Conservation (phyloP, 2,888 invertebrate species). For the Lysandra bellargus region DNA sequence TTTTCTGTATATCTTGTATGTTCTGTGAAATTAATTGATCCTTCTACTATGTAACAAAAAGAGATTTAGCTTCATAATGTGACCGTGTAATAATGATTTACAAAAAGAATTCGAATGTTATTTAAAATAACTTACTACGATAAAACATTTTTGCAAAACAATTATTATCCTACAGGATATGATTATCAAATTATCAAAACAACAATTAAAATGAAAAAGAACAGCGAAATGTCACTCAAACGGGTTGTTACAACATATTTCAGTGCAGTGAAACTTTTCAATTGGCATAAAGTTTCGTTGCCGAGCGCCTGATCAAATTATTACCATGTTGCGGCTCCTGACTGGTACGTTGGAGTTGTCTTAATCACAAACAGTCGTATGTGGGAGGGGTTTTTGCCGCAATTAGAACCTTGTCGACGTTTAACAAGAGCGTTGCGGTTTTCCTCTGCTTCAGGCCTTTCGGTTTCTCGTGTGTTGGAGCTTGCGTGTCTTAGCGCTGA, state of each 20-base stretch:
- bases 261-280: slow-evolving; percentile 68
- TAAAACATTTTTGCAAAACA: too few relatives aligned
- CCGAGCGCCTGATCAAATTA: slow-evolving; percentile 75
- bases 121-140: too few relatives aligned
- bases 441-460: slow-evolving; percentile 36
- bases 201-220: slow-evolving; percentile 38
- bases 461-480: slow-evolving; percentile 39
- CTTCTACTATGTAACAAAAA: not conserved
- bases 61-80: not conserved
- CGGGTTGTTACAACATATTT: slow-evolving; percentile 57
- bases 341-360: slow-evolving; percentile 53
- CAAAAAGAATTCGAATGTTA: too few relatives aligned
- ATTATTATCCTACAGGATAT: too few relatives aligned
- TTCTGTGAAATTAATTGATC: not conserved
- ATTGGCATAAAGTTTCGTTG: slow-evolving; percentile 69
- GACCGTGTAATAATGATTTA: not conserved
- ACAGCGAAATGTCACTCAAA: slow-evolving; percentile 49
- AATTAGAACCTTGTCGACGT: slow-evolving; percentile 42
- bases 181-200: too few relatives aligned
- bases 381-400: slow-evolving; percentile 37
- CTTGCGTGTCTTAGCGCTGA: slow-evolving; percentile 49
- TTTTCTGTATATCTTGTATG: not conserved
- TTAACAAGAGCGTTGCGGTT: not conserved
- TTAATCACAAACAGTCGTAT: slow-evolving; percentile 51
- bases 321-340: slow-evolving; percentile 69